These are phyloP conservation scores for Drosophila gaucha DNA, from an alignment of 2,888 invertebrate species.

Conservation along the genomic window DNA sequence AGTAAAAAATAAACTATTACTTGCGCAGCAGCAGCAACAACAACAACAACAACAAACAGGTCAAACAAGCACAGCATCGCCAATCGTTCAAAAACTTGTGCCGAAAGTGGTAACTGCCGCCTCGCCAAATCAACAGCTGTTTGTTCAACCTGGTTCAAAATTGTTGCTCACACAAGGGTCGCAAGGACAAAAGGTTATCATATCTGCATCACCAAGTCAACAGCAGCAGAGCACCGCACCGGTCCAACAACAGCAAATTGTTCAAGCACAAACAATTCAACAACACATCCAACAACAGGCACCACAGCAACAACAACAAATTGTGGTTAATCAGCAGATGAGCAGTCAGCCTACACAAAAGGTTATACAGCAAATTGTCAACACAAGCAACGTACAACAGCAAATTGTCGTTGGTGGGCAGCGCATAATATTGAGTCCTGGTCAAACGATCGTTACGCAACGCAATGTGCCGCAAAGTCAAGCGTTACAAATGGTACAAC, in stretches of 20 bases:
- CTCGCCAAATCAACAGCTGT: slow-evolving; percentile 76
- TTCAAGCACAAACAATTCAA: slow-evolving; percentile 59
- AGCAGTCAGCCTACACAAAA: slow-evolving; percentile 79
- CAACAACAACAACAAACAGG: slow-evolving; percentile 51
- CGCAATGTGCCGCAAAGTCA: slow-evolving; percentile 82
- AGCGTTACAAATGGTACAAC: slow-evolving; percentile 72
- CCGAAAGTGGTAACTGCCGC: slow-evolving; percentile 59
- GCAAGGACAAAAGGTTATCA: slow-evolving; percentile 84
- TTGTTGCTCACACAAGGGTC: slow-evolving; percentile 82
- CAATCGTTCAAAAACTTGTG: slow-evolving; percentile 69
- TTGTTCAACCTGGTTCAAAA: slow-evolving; percentile 83
- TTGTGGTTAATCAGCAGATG: slow-evolving; percentile 64
- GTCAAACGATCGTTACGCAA: slow-evolving; percentile 84
- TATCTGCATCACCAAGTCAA: slow-evolving; percentile 71
- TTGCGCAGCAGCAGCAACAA: slow-evolving; percentile 60
- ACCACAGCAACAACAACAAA: slow-evolving; percentile 67
- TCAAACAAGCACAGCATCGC: slow-evolving; percentile 34
- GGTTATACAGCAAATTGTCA: slow-evolving; percentile 84
- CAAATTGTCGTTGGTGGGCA: slow-evolving; percentile 85
- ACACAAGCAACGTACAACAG: slow-evolving; percentile 84
- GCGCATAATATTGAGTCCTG: slow-evolving; percentile 84
- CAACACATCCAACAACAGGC: slow-evolving; percentile 50
- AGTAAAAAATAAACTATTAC: slow-evolving; percentile 66
- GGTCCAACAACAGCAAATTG: slow-evolving; percentile 72
- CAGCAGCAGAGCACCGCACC: slow-evolving; percentile 49